A percentile compares a stretch with the other conserved stretches of the same genome.
These are phyloP conservation scores for Carpatolechia fugitivella DNA, from an alignment of 2,888 invertebrate genomes.

Conservation along the genomic window DNA sequence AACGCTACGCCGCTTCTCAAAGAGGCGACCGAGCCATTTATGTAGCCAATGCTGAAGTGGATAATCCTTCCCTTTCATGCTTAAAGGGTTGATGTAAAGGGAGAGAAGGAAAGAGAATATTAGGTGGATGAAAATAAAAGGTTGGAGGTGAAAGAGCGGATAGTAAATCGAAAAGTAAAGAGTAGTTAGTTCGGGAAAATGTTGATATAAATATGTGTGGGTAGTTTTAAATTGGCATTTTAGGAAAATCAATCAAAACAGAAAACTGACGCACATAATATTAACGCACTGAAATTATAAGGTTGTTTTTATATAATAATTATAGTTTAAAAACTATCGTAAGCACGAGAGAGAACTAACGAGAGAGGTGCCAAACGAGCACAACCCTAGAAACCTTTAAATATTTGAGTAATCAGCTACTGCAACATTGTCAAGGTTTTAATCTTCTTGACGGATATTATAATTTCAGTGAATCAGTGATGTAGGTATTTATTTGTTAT, in stretches of 20 bases:
- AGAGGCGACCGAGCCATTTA: conserved; percentile 56
- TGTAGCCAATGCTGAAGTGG: conserved; percentile 47
- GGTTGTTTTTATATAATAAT: too few species aligned
- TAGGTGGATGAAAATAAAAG: not conserved
- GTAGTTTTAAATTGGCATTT: not conserved
- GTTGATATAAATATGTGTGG: not conserved
- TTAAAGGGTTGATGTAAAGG: conserved; percentile 31
- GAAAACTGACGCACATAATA: not conserved
- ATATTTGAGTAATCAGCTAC: too few species aligned
- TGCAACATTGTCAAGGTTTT: too few species aligned
- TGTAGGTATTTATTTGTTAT: too few species aligned
- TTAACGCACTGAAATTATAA: too few species aligned
- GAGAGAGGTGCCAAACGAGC: too few species aligned
- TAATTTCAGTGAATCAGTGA: too few species aligned
- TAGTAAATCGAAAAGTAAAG: conserved; percentile 28
- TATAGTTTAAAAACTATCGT: too few species aligned
- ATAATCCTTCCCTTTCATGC: conserved; percentile 50
- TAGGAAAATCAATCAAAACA: not conserved
- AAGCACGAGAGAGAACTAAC: too few species aligned
- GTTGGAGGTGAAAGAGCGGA: conserved; percentile 6
- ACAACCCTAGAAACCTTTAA: too few species aligned
- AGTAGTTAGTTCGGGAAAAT: not conserved
- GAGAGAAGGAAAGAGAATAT: conserved; percentile 23
- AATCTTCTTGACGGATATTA: too few species aligned
- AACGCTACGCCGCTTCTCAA: conserved; percentile 62